Base-by-base conservation (phyloP, 1,140 invertebrate genomes). In the Dinoponera quadriceps region DNA sequence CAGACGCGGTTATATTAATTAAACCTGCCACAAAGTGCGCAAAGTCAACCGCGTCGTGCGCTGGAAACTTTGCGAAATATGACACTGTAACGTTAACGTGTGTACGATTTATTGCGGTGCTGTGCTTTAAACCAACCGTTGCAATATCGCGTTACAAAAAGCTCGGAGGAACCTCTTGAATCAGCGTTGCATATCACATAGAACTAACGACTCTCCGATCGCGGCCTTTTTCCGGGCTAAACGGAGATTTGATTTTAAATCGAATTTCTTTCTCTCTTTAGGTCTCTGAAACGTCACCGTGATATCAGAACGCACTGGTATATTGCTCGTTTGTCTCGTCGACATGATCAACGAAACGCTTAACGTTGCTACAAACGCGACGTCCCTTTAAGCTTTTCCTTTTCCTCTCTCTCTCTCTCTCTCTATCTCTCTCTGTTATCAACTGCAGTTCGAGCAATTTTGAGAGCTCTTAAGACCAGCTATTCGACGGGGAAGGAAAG, bases 361-460 rank as follows among this genome's bases (percentile, higher is more conserved):
- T 18, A 14, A 44, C 16, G 44, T 20, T 62, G 16, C 13, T 44
- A 20, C 11, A 13, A 29, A 49, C 1, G n/a, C 20, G n/a, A 38
- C 33, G 16, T 22, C 14, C 4, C 7, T 77, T 63, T 20, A 65
- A 77, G 14, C 13, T n/a, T 13, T 9, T 38, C 25, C 48, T 66
- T 16, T 16, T 18, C n/a, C n/a, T n/a, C n/a, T n/a, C n/a, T n/a
- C n/a, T n/a, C n/a, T n/a, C n/a, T n/a, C n/a, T n/a, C n/a, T n/a
- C n/a, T n/a, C n/a, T n/a, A n/a, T n/a, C n/a, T n/a, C n/a, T n/a
- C n/a, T 51, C 33, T 25, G 54, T 59, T 44, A 69, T 57, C 65
- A 80, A 65, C 20, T 69, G 16, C n/a, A 20, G 54, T 71, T 71
- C 1, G 27, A 71, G 38, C 25, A 69, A 80, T 80, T 66, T 77